Base-by-base conservation (phyloP, 2,113 vertebrate genomes). In the Trinectes maculatus region DNA sequence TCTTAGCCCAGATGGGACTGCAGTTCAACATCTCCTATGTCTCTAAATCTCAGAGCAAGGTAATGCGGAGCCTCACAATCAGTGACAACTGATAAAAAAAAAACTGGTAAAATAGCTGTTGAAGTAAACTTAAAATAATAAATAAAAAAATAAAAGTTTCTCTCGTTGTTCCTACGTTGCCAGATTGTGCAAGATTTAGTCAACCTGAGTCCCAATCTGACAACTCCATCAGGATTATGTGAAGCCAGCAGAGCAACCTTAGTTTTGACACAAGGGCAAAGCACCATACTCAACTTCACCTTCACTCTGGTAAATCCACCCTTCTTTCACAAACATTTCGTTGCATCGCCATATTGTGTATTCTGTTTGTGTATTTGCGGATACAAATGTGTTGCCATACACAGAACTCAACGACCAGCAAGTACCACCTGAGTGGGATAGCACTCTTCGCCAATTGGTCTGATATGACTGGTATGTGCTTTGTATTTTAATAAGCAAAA, bases 1-100 rank as follows among this genome's bases (percentile, higher is more conserved):
- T 98, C 13, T 88, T 97, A 85, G 95, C 94, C 25, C 86, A 37
- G 42, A 94, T 97, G 95, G 96, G 92, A 13, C 83, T 98, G 40
- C 96, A 97, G 85, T 90, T 97, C 68, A 96, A 96, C 28, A 8
- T 97, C 74, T 94, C 93, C 59, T 94, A 94, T 19, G 15, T 83
- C 29, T 90, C 89, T 12, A 42, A 13, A 2, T 59, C 79, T 43
- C 25, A 66, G 87, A 85, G 87, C 86, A 85, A 86, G 93, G 94
- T 91, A 78, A 91, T 3, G 2, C n/a, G n/a, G n/a, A n/a, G n/a
- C n/a, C n/a, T n/a, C n/a, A n/a, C n/a, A n/a, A n/a, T n/a, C n/a
- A n/a, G n/a, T n/a, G n/a, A n/a, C n/a, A n/a, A n/a, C n/a, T n/a
- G n/a, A n/a, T n/a, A n/a, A n/a, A n/a, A n/a, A n/a, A n/a, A n/a